Percentiles rank a stretch among this genome's conserved stretches.
phyloP scores from a whole-genome alignment of 2,888 invertebrate genomes.

The Conops quadrifasciatus region DNA sequence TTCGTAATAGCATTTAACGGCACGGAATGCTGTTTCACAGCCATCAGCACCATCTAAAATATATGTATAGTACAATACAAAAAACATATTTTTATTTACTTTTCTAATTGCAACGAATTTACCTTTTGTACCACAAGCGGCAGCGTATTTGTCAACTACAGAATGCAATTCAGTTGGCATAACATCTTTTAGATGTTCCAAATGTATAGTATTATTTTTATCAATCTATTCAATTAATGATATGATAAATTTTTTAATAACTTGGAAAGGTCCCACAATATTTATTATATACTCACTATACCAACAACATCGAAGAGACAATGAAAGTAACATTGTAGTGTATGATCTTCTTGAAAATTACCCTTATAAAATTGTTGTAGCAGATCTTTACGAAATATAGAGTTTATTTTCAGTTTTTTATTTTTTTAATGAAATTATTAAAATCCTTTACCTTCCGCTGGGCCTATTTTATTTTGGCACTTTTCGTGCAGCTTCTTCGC shows the following conservation, averaged over 20 bases:
- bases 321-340: slow-evolving; percentile 59
- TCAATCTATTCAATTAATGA: slow-evolving; percentile 52
- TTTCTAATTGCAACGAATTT: slow-evolving; percentile 32
- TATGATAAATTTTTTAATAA: neutral
- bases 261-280: neutral
- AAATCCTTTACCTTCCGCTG: slow-evolving; percentile 51
- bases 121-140: slow-evolving; percentile 57
- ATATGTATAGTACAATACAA: neutral
- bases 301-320: slow-evolving; percentile 60
- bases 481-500: slow-evolving; percentile 54
- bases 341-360: slow-evolving; percentile 50
- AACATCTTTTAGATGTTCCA: slow-evolving; percentile 56
- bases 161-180: slow-evolving; percentile 55
- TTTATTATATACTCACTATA: slow-evolving; percentile 53
- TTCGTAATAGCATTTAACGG: slow-evolving; percentile 57
- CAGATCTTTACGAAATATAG: neutral
- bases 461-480: slow-evolving; percentile 53
- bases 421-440: too few species aligned
- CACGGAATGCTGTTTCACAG: slow-evolving; percentile 59
- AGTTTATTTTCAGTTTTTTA: neutral
- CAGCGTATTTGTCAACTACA: slow-evolving; percentile 46
- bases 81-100: neutral
- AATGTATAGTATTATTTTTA: slow-evolving; percentile 51
- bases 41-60: slow-evolving; percentile 57
- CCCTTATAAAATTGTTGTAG: neutral